Base-by-base conservation (phyloP, 2,797 vertebrate genomes). In the Falco naumanni region DNA sequence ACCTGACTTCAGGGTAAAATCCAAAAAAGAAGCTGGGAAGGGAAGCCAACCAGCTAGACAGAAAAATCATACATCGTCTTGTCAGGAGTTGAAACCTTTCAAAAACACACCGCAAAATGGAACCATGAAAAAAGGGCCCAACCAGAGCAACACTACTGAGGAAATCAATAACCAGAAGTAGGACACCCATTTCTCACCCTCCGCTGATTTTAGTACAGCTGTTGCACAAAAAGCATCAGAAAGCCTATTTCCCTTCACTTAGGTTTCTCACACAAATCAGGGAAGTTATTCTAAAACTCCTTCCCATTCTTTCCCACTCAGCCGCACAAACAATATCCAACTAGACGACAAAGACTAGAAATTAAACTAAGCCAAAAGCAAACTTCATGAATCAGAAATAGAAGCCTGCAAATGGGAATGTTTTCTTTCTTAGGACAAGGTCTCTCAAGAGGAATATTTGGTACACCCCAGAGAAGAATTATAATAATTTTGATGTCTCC, bases 161-260 rank as follows among this genome's bases (percentile, higher is more conserved):
- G 77, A 91, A 74, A 93, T 76, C 80, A 50, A 60, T 66, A 68
- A 76, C 25, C 59, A 94, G 59, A 56, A 87, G 85, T n/a, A 90
- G 85, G 39, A 69, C 54, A 69, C 31, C 57, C 69, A 63, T 50
- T 77, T 48, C 74, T 77, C 70, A 54, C 7, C 13, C 84, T 33
- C 3, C 9, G 34, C 28, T 57, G 79, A 26, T 54, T 87, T 78
- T 5, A 56, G 53, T 37, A 22, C 28, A 12, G 91, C 60, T 60
- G 7, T 7, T 78, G 17, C 61, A 70, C 59, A 84, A 56, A 74
- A 16, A 47, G 6, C 16, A 37, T 22, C 79, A 75, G 22, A 28
- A 83, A 68, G 22, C 7, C 2, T 1, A 2, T 16, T 68, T 16
- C 41, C 34, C 56, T 74, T 54, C 45, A 14, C 33, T 10, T 53